Conservation (phyloP, 2,113 vertebrate species). For the Xenus cinereus region DNA sequence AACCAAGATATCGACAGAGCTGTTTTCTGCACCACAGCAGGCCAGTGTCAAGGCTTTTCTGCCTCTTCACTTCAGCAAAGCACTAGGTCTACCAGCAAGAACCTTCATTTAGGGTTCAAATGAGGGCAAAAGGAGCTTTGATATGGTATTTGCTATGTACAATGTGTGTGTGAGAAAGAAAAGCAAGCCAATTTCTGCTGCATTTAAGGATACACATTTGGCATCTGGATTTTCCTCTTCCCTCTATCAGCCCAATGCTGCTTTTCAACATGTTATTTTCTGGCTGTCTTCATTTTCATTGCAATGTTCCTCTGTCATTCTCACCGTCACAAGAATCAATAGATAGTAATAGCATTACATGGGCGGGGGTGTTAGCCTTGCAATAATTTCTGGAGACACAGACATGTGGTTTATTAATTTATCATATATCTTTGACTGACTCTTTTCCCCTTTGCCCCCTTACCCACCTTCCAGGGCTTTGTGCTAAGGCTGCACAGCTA, state of each 20-base stretch:
- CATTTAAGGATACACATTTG: not conserved
- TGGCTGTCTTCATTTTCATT: not conserved
- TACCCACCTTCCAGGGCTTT: not conserved
- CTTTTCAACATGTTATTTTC: not conserved
- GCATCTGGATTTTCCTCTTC: not conserved
- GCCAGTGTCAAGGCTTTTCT: not conserved
- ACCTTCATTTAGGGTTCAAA: not conserved
- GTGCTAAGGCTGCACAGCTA: not conserved
- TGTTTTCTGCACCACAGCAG: not conserved
- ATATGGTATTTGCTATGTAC: not conserved
- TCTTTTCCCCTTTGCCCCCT: not conserved
- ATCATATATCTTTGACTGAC: not conserved
- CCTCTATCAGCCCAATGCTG: not conserved
- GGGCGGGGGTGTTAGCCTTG: not conserved
- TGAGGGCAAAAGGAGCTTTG: not conserved
- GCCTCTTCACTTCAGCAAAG: not conserved
- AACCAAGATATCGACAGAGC: accelerated
- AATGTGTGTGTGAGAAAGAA: not conserved
- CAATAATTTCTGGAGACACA: not conserved
- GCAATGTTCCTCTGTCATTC: not conserved
- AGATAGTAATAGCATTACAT: not conserved
- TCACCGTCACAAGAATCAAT: not conserved
- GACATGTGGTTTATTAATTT: not conserved
- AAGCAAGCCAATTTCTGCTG: not conserved
- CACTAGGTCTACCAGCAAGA: not conserved